Base-by-base conservation (phyloP, 53 echinoderm and acorn worm species). In the Zoroaster sp. region DNA sequence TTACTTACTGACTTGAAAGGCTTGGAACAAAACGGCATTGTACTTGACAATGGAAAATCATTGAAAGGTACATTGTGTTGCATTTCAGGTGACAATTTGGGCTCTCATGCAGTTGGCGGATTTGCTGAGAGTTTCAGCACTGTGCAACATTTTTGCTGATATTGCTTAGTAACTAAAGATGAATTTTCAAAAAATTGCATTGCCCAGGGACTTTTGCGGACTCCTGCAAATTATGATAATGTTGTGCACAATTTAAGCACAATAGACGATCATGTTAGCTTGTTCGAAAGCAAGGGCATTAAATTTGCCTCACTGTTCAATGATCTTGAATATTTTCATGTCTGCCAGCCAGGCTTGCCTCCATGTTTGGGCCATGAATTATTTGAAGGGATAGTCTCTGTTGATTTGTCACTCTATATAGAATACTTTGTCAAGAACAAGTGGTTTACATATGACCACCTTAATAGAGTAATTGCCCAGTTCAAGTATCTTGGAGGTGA, bases 401-500 rank as follows among this genome's bases (percentile, higher is more conserved):
- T 46, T 83, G 90, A 90, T 76, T 71, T 90, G 40, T 72, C 90
- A 52, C 28, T 90, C 44, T 43, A 82, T 38, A 33, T 90, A 63
- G 43, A 83, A 37, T 36, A 72, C 25, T 55, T 81, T 32, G 72
- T 90, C 21, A 71, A 55, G 37, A 73, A 90, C 30, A 72, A 83
- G 41, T 88, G 78, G 88, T 42, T 77, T 30, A 88, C 92, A 42
- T 93, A 93, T 65, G 53, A n/a, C 13, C 44, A 93, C 35, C 35
- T 78, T 7, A 89, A 93, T 35, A 75, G 73, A 72, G 67, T 38
- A 28, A 89, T 89, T 30, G 20, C 81, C 6, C 86, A 86, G 72
- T 93, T 93, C 66, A 89, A 85, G 28, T 89, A 89, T 23, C 55
- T 70, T 13, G 87, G 87, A 42, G 69, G 78, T 31, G 93, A 93